phyloP scores from a whole-genome alignment of 2,888 invertebrate genomes.

The Alloplasta piceator region DNA sequence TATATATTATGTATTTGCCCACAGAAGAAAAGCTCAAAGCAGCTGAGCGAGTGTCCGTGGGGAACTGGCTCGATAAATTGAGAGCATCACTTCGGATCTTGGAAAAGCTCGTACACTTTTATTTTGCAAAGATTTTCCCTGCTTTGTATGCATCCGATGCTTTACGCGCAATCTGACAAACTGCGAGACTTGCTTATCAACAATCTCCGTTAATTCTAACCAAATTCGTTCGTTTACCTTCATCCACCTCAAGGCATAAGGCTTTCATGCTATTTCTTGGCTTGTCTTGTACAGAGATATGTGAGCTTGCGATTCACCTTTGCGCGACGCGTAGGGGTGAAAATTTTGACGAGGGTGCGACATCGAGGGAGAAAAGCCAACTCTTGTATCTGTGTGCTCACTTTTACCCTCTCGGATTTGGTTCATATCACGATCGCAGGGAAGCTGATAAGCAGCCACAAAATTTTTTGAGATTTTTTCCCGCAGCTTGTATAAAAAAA shows the following conservation, averaged over 20 bases:
- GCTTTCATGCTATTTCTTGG: neutral
- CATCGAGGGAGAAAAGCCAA: neutral
- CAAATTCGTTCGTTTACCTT: conserved; percentile 8
- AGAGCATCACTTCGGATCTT: conserved; percentile 24
- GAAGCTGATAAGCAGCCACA: too few species aligned
- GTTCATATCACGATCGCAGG: too few species aligned
- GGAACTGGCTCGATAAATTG: conserved; percentile 33
- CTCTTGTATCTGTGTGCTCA: too few species aligned
- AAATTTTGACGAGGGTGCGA: neutral
- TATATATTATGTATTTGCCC: neutral
- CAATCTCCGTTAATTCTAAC: conserved; percentile 27
- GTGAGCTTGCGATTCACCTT: conserved; percentile 1
- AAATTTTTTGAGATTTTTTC: too few species aligned
- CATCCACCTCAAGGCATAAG: conserved; percentile 5
- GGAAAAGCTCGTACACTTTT: conserved; percentile 19
- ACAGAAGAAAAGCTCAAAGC: neutral
- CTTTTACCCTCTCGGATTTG: too few species aligned
- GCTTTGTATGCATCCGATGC: conserved; percentile 2
- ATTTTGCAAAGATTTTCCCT: conserved; percentile 7
- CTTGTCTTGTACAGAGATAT: neutral
- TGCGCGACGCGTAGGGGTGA: neutral
- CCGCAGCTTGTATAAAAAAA: too few species aligned
- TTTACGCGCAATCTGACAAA: neutral
- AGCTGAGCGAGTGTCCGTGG: conserved; percentile 3
- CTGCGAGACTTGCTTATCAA: conserved; percentile 13